Percentiles rank a stretch among this genome's conserved stretches.
These are phyloP conservation scores for Ctenopoma multispine DNA, from an alignment of 2,797 vertebrate species.

Conservation along the genomic window DNA sequence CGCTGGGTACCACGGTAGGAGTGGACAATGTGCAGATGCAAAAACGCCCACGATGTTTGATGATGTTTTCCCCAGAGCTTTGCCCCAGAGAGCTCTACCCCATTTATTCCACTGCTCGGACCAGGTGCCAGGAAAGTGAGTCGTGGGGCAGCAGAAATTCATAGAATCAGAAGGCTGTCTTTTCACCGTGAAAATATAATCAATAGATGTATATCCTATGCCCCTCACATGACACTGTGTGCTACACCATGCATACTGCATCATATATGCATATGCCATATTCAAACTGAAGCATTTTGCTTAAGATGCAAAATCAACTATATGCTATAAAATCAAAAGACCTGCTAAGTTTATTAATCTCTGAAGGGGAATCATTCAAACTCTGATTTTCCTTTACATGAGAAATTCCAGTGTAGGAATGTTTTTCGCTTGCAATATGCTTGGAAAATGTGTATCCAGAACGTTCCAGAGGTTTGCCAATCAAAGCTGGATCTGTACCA, in stretches of 20 bases:
- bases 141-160: constrained; percentile 10
- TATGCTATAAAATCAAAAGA: no score
- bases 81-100: constrained; percentile 5
- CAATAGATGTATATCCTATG: constrained; percentile 28
- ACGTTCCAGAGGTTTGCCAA: constrained; percentile 19
- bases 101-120: constrained; percentile 1
- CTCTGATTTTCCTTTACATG: no score
- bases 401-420: no score
- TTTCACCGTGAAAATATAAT: constrained; percentile 26
- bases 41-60: constrained; percentile 31
- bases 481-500: background rate
- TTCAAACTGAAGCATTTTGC: constrained; percentile 61
- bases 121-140: background rate
- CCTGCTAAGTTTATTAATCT: no score
- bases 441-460: constrained; percentile 6
- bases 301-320: no score
- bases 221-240: background rate
- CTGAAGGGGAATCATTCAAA: no score
- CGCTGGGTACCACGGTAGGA: constrained; percentile 3
- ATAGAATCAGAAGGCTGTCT: constrained; percentile 18
- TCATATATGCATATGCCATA: constrained; percentile 33
- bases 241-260: background rate
- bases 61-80: background rate
- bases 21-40: background rate
- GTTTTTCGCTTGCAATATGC: no score